Evolutionary conservation across 2,888 invertebrate genomes (phyloP).

Genomic region (Rhingia campestris): DNA sequence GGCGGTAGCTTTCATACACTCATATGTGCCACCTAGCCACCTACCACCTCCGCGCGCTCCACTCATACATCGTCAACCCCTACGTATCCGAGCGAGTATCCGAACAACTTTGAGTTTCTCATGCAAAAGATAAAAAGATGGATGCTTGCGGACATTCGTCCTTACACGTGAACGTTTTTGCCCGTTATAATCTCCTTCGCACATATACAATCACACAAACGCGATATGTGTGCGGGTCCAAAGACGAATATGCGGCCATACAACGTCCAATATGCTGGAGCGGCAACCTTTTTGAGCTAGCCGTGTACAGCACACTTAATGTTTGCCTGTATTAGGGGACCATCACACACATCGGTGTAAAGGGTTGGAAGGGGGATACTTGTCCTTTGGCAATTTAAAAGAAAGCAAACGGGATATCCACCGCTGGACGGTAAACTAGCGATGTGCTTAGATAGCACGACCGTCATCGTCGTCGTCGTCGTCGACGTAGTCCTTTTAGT

Average conservation of each 20-base stretch:
- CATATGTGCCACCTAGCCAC: slow-evolving; percentile 42
- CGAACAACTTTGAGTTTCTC: slow-evolving; percentile 73
- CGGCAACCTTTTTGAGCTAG: slow-evolving; percentile 32
- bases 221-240: slow-evolving; percentile 25
- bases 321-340: slow-evolving; percentile 50
- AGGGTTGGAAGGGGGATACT: slow-evolving; percentile 60
- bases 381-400: slow-evolving; percentile 74
- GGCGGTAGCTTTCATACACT: slow-evolving; percentile 53
- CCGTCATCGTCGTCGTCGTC: slow-evolving; percentile 9
- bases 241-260: slow-evolving; percentile 59
- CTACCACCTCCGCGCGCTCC: slow-evolving; percentile 22
- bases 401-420: slow-evolving; percentile 66
- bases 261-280: slow-evolving; percentile 43
- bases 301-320: slow-evolving; percentile 33
- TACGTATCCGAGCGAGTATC: slow-evolving; percentile 55
- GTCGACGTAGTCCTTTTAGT: slow-evolving; percentile 4
- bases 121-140: slow-evolving; percentile 73
- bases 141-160: slow-evolving; percentile 74
- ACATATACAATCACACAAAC: slow-evolving; percentile 18
- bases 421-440: slow-evolving; percentile 67
- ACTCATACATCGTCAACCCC: slow-evolving; percentile 44
- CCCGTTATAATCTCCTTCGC: slow-evolving; percentile 54
- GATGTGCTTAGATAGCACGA: slow-evolving; percentile 66
- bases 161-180: slow-evolving; percentile 72
- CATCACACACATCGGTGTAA: slow-evolving; percentile 3